Base-by-base conservation (phyloP, 2,888 invertebrate genomes). In the Platypus cylindrus region DNA sequence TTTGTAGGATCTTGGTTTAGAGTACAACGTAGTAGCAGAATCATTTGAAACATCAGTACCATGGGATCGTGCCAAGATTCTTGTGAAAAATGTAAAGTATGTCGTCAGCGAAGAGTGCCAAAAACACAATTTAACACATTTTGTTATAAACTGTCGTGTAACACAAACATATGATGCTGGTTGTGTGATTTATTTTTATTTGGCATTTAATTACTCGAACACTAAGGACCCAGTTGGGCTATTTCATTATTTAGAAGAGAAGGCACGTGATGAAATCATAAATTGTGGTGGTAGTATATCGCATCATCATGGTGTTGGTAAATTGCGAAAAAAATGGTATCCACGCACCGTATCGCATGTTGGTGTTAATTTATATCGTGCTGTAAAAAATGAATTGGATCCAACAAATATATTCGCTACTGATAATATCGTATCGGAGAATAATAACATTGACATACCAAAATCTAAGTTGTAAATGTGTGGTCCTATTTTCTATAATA, bases 41-140 rank as follows among this genome's bases (percentile, higher is more conserved):
- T 95, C 95, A 0, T 98, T 98, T 66, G 97, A 98, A 65, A 98
- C 98, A 0, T 97, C 97, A 0, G 94, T 94, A 2, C 85, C 97
- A 2, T 98, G 97, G 97, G 89, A 91, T 63, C 75, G 85, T 34
- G 77, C 89, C 8, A 62, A 79, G 17, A 65, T 75, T 11, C 66
- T 98, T 22, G 94, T 94, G 56, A 68, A 73, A 34, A 91, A 91
- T 66, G 94, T 95, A 3, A 97, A 95, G 59, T 72, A 75, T 35
- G 68, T 86, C 30, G 68, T 97, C 3, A 60, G 67, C 1, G 44
- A 64, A 44, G 78, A 81, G 56, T 82, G 80, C 53, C 55, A 55
- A 36, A 62, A 59, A 11, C 60, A 68, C 1, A 67, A 68, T 17
- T 75, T 89, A 27, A 48, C 57, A 5, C 64, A 76, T 48, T 80